Conservation (phyloP, 2,888 invertebrate species). For the Melanostoma scalare region DNA sequence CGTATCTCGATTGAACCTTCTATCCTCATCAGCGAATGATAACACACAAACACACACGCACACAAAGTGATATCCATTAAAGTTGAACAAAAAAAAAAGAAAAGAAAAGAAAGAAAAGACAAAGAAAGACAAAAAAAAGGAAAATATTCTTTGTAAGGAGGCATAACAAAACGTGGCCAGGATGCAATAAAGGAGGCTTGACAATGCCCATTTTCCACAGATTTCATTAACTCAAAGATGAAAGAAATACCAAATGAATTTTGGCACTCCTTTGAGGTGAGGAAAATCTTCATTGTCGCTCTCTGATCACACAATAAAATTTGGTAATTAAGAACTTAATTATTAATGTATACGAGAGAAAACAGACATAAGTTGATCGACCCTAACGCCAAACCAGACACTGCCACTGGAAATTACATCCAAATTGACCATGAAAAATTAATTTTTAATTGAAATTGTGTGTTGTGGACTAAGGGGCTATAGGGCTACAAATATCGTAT, state of each 20-base stretch:
- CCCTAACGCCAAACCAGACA: not conserved
- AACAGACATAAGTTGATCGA: constrained; percentile 35
- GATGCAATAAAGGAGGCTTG: constrained; percentile 65
- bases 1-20: constrained; percentile 27
- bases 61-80: constrained; percentile 60
- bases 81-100: constrained; percentile 27
- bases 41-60: constrained; percentile 6
- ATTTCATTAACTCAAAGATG: constrained; percentile 61
- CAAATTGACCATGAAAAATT: constrained; percentile 39
- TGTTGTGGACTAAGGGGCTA: not conserved
- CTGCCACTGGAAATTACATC: constrained; percentile 4
- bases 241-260: constrained; percentile 53
- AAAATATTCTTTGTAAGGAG: not conserved
- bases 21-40: constrained; percentile 28
- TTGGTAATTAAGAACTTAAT: constrained; percentile 46
- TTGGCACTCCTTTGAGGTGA: constrained; percentile 38
- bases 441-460: constrained; percentile 27
- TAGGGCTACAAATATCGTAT: constrained; percentile 26
- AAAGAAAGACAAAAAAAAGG: constrained; percentile 33
- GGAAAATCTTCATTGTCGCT: constrained; percentile 7
- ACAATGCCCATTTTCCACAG: constrained; percentile 41
- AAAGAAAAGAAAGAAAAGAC: constrained; percentile 32
- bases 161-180: constrained; percentile 44
- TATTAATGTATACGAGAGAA: constrained; percentile 27
- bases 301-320: constrained; percentile 3